These are phyloP conservation scores for Parnassius orleans DNA, from an alignment of 2,888 invertebrate genomes.

Conservation along the genomic window DNA sequence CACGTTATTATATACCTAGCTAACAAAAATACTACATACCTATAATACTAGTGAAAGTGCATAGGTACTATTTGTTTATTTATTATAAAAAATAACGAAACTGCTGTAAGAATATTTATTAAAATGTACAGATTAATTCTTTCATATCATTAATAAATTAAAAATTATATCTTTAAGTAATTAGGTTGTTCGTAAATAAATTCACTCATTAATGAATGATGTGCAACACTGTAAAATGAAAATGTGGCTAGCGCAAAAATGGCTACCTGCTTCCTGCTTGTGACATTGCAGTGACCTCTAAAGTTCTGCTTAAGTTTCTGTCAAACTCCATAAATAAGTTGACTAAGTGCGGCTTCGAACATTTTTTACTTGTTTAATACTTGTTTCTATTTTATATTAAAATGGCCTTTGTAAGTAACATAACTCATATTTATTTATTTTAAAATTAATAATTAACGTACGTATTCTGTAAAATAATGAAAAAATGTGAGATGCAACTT, in stretches of 20 bases:
- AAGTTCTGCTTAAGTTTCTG: constrained; percentile 54
- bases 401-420: constrained; percentile 59
- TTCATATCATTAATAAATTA: too few species aligned
- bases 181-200: not conserved
- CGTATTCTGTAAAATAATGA: too few species aligned
- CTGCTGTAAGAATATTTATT: too few species aligned
- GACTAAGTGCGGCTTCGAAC: not conserved
- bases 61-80: too few species aligned
- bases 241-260: constrained; percentile 48
- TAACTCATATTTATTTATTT: constrained; percentile 9
- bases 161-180: too few species aligned
- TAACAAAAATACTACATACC: too few species aligned
- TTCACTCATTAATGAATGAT: constrained; percentile 14
- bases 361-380: not conserved
- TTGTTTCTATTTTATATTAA: constrained; percentile 24
- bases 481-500: too few species aligned
- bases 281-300: constrained; percentile 73
- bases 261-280: constrained; percentile 44
- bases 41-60: too few species aligned
- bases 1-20: too few species aligned
- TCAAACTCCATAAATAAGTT: constrained; percentile 42
- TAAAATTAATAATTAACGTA: not conserved
- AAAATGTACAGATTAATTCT: too few species aligned
- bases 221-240: constrained; percentile 22
- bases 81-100: too few species aligned